These are phyloP conservation scores for Leucoma salicis DNA, from an alignment of 2,888 invertebrate genomes.

Conservation along the genomic window DNA sequence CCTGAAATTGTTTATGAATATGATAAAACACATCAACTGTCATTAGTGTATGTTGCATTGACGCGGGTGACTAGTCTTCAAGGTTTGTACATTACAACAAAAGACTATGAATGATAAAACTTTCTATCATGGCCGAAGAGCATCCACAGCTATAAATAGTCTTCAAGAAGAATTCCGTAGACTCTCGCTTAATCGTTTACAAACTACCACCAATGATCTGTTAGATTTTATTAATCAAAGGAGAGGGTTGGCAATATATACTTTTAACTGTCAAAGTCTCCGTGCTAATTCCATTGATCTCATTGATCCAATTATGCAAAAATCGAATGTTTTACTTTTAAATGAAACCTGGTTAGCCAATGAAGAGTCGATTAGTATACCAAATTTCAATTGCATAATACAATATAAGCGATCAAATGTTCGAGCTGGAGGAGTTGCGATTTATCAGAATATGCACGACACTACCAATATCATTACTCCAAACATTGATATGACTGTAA, in stretches of 20 bases:
- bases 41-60: conserved; percentile 33
- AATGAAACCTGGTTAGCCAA: neutral
- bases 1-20: conserved; percentile 28
- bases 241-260: neutral
- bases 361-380: neutral
- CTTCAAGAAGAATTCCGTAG: conserved; percentile 1
- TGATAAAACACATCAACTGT: conserved; percentile 8
- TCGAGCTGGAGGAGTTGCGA: neutral
- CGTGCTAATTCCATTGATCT: neutral
- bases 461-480: no score
- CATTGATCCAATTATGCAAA: neutral
- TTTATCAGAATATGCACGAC: neutral
- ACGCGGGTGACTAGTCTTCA: conserved; percentile 27
- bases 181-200: neutral
- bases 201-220: neutral
- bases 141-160: neutral
- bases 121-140: conserved; percentile 2
- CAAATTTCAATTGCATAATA: neutral
- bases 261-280: neutral
- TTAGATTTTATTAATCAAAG: neutral
- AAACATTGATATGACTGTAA: no score
- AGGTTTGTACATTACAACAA: conserved; percentile 8
- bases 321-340: neutral
- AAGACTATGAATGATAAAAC: conserved; percentile 9
- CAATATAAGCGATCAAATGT: neutral